These are phyloP conservation scores for Chrysolina haemoptera DNA, from an alignment of 2,888 invertebrate genomes.

Conservation along the genomic window DNA sequence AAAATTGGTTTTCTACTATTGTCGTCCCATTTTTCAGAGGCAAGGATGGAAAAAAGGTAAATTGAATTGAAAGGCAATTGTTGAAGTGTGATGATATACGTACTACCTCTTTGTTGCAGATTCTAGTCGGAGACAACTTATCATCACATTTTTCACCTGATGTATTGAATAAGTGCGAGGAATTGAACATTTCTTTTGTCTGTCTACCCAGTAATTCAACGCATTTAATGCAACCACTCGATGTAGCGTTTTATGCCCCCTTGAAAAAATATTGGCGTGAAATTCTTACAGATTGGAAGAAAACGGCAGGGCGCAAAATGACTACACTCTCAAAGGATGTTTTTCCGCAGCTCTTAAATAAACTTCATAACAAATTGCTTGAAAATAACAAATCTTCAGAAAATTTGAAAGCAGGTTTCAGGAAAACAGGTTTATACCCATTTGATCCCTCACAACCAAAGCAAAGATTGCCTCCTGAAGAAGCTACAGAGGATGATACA, in stretches of 20 bases:
- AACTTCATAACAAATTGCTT: not conserved
- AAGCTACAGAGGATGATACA: no score
- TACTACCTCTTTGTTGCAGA: slow-evolving; percentile 13
- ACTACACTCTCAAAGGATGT: not conserved
- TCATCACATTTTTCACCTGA: slow-evolving; percentile 18
- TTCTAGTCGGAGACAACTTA: slow-evolving; percentile 14
- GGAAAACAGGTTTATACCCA: not conserved
- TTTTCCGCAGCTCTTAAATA: not conserved
- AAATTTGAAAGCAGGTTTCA: slow-evolving; percentile 4
- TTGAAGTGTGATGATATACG: not conserved
- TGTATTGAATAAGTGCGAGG: slow-evolving; percentile 22
- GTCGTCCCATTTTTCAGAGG: slow-evolving; percentile 36
- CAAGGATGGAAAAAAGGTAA: slow-evolving; percentile 22
- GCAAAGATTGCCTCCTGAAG: no score
- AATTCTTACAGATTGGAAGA: slow-evolving; percentile 1
- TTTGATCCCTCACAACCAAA: no score
- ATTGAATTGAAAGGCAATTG: not conserved
- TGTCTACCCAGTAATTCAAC: slow-evolving; percentile 8
- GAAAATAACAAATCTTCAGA: not conserved
- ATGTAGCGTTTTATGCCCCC: slow-evolving; percentile 7
- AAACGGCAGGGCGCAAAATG: not conserved
- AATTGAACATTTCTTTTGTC: slow-evolving; percentile 10
- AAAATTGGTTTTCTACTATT: slow-evolving; percentile 59
- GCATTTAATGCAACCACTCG: slow-evolving; percentile 9
- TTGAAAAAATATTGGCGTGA: slow-evolving; percentile 18